Conservation (phyloP, 53 echinoderm and acorn worm genomes). For the Holothuria scabra region DNA sequence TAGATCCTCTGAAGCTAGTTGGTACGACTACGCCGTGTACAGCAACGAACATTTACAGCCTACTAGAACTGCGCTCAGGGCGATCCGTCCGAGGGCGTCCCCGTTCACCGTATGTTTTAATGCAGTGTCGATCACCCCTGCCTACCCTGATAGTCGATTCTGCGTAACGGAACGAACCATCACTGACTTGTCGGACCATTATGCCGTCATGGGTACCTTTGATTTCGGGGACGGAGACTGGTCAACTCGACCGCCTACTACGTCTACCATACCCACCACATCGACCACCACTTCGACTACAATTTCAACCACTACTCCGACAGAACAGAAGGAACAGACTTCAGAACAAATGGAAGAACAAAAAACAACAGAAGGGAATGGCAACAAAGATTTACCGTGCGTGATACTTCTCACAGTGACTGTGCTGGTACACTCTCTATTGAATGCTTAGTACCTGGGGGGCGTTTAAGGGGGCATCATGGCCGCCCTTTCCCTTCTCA, state of each 20-base stretch:
- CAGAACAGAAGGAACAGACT: not conserved
- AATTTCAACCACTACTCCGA: not conserved
- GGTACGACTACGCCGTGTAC: slow-evolving; percentile 69
- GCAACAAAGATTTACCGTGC: too few species aligned
- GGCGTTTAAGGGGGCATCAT: too few species aligned
- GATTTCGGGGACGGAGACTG: slow-evolving; percentile 54
- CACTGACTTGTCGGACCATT: slow-evolving; percentile 80
- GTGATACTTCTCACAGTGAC: too few species aligned
- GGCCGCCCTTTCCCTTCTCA: too few species aligned
- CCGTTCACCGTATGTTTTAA: slow-evolving; percentile 66
- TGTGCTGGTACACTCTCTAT: too few species aligned
- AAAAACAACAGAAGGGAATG: slow-evolving; percentile 3
- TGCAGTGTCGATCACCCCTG: slow-evolving; percentile 27
- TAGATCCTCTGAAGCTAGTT: slow-evolving; percentile 21
- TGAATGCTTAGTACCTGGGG: too few species aligned
- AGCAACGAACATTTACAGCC: slow-evolving; percentile 59
- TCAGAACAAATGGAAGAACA: not conserved
- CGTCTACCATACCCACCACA: not conserved
- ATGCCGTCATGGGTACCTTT: slow-evolving; percentile 75
- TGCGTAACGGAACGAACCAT: slow-evolving; percentile 53
- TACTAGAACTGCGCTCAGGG: slow-evolving; percentile 24
- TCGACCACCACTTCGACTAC: slow-evolving; percentile 2
- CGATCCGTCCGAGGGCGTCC: slow-evolving; percentile 43
- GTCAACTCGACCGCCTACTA: not conserved
- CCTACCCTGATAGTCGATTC: slow-evolving; percentile 59